Evolutionary conservation across 37 sponge, comb jelly and placozoan species (phyloP).

Genomic region (Halichondria panicea): DNA sequence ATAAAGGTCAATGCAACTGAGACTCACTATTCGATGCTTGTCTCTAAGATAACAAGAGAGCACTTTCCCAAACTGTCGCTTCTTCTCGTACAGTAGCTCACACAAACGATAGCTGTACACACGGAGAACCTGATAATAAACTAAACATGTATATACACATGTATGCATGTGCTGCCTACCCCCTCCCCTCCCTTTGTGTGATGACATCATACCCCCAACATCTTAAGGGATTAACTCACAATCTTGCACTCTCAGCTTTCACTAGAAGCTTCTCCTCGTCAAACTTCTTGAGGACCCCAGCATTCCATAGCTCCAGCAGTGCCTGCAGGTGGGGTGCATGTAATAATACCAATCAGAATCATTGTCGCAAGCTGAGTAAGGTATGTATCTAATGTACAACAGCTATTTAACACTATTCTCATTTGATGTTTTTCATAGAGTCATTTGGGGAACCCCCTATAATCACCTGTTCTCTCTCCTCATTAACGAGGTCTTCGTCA

Average conservation of each 20-base stretch:
- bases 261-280: constrained; percentile 76
- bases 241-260: constrained; percentile 77
- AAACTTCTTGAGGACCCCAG: constrained; percentile 66
- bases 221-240: constrained; percentile 30
- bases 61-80: constrained; percentile 73
- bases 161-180: too few species aligned
- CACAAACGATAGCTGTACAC: constrained; percentile 67
- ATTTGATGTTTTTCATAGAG: too few species aligned
- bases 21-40: constrained; percentile 56
- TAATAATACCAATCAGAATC: background rate
- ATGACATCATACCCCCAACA: background rate
- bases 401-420: too few species aligned
- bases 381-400: too few species aligned
- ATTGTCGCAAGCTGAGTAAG: background rate
- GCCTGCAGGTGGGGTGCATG: constrained; percentile 35
- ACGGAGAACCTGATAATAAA: too few species aligned
- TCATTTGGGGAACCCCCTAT: background rate
- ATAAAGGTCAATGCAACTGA: constrained; percentile 6
- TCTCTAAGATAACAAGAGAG: constrained; percentile 82
- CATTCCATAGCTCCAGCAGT: constrained; percentile 75
- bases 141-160: too few species aligned
- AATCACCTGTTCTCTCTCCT: constrained; percentile 79
- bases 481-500: constrained; percentile 72
- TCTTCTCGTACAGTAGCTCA: constrained; percentile 75
- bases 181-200: background rate